Percentiles rank a stretch among this genome's conserved stretches.
These are phyloP conservation scores for Cantharis rufa DNA, from an alignment of 2,888 invertebrate genomes.

Conservation along the genomic window DNA sequence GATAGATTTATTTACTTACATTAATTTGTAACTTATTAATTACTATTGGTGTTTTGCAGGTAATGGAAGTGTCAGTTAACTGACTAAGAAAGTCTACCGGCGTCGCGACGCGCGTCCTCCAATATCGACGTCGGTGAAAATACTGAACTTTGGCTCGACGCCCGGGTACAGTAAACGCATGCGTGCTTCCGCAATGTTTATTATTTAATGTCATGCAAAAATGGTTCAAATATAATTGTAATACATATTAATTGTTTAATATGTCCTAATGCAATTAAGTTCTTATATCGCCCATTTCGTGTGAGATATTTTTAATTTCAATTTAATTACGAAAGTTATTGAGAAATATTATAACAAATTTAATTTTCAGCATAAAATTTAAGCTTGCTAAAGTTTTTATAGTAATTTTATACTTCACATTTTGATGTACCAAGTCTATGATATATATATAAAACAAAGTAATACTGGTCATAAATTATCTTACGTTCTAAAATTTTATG, in stretches of 20 bases:
- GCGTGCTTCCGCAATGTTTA: conserved; percentile 50
- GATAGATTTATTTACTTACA: neutral
- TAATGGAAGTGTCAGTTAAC: conserved; percentile 13
- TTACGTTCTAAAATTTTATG: neutral
- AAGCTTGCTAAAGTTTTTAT: neutral
- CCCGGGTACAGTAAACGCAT: conserved; percentile 48
- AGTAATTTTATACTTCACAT: neutral
- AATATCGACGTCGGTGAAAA: conserved; percentile 45
- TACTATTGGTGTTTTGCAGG: neutral
- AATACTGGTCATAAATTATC: neutral
- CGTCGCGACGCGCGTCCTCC: conserved; percentile 46
- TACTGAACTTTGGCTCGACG: conserved; percentile 43
- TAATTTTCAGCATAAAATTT: neutral
- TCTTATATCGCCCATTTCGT: neutral
- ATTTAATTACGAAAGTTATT: neutral
- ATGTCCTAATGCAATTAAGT: neutral
- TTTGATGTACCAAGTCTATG: neutral
- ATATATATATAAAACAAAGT: neutral
- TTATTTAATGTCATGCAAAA: conserved; percentile 43
- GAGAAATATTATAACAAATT: neutral
- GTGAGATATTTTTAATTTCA: neutral
- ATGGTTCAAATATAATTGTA: conserved; percentile 12
- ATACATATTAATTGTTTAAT: neutral
- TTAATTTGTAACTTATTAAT: neutral
- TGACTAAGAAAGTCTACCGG: conserved; percentile 33